Percentiles rank a stretch among this genome's conserved stretches.
Conservation (phyloP, 2,113 vertebrate species). For the Leucopsar rothschildi region DNA sequence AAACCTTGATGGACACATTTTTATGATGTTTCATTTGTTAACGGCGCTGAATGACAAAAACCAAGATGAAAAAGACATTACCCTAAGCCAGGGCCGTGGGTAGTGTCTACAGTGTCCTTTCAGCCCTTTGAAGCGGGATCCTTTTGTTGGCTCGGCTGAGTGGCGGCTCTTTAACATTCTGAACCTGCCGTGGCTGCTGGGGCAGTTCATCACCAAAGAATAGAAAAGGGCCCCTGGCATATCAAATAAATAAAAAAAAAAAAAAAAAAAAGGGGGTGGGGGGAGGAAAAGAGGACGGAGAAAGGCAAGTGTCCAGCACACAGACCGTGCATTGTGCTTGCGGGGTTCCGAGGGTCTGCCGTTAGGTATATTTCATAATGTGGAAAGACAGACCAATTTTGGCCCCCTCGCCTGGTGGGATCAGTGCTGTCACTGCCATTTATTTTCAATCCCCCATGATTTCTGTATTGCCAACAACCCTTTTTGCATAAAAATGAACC, state of each 20-base stretch:
- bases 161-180: slow-evolving; percentile 73
- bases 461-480: slow-evolving; percentile 66
- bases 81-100: background rate
- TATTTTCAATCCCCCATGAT: slow-evolving; percentile 78
- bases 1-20: slow-evolving; percentile 56
- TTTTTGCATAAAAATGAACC: slow-evolving; percentile 81
- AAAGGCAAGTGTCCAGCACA: slow-evolving; percentile 37
- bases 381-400: slow-evolving; percentile 77
- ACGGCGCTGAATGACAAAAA: background rate
- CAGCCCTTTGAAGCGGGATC: slow-evolving; percentile 59
- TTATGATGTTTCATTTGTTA: slow-evolving; percentile 32
- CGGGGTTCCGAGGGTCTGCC: slow-evolving; percentile 41
- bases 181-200: slow-evolving; percentile 63
- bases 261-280: background rate
- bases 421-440: slow-evolving; percentile 76
- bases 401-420: slow-evolving; percentile 70
- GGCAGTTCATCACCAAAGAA: slow-evolving; percentile 71
- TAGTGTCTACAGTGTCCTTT: slow-evolving; percentile 30
- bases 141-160: slow-evolving; percentile 71
- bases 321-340: slow-evolving; percentile 60
- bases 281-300: background rate
- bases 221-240: slow-evolving; percentile 65
- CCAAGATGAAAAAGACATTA: background rate
- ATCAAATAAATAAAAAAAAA: background rate
- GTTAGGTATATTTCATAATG: slow-evolving; percentile 77